Conservation (phyloP, 2,888 invertebrate genomes). For the Brachyopa scutellaris region DNA sequence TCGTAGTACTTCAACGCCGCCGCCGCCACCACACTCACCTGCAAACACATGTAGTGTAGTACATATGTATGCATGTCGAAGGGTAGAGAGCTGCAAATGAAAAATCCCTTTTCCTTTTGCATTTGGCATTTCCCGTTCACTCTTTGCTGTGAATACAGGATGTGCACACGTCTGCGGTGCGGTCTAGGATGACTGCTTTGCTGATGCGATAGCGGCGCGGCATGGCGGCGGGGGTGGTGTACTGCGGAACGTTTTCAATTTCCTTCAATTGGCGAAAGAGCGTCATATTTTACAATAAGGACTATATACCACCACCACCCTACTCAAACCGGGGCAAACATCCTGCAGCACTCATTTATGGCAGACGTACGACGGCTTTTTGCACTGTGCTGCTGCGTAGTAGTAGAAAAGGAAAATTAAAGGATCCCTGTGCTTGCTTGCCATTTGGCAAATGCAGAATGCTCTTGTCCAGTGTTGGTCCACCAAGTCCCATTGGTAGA, state of each 20-base stretch:
- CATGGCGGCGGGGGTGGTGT: not conserved
- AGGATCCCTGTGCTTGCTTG: conserved; percentile 53
- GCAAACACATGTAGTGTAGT: not conserved
- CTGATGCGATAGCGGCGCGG: conserved; percentile 13
- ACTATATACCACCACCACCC: too few relatives aligned
- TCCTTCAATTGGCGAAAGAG: conserved; percentile 71
- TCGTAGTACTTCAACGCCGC: conserved; percentile 18
- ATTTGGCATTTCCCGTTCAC: conserved; percentile 53
- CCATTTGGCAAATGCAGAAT: conserved; percentile 64
- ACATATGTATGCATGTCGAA: conserved; percentile 4
- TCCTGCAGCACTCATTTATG: conserved; percentile 68
- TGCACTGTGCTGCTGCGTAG: conserved; percentile 31
- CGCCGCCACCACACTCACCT: conserved; percentile 42
- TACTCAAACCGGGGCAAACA: conserved; percentile 49
- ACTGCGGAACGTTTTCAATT: conserved; percentile 59
- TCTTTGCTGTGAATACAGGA: conserved; percentile 61
- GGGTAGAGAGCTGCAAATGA: conserved; percentile 58
- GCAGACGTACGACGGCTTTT: conserved; percentile 47
- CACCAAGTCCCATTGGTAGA: not conserved
- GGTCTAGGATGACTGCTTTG: conserved; percentile 59
- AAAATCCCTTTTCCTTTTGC: conserved; percentile 66
- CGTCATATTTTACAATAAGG: conserved; percentile 71
- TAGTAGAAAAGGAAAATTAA: conserved; percentile 56
- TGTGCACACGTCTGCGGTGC: conserved; percentile 71
- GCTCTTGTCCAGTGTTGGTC: conserved; percentile 24